Evolutionary conservation across 2,797 vertebrate species (phyloP).

Genomic region (Austrolebias charrua): DNA sequence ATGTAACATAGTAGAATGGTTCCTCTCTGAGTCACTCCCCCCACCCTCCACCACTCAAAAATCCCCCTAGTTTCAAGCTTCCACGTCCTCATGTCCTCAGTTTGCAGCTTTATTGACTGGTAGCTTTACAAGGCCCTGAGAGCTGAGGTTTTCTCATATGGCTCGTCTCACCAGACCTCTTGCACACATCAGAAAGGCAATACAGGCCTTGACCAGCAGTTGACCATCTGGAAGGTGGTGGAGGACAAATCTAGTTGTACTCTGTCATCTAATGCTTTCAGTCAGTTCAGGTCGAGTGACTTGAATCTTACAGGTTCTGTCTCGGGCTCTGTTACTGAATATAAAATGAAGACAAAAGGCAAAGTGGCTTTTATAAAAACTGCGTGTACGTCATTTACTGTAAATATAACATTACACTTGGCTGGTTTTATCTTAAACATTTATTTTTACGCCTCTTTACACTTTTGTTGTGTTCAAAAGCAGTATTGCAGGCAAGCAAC

Average conservation of each 20-base stretch:
- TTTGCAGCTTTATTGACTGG: constrained; percentile 56
- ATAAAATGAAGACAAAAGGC: constrained; percentile 16
- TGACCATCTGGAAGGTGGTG: constrained; percentile 33
- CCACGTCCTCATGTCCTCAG: constrained; percentile 54
- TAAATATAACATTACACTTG: neutral
- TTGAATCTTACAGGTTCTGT: constrained; percentile 33
- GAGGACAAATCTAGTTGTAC: constrained; percentile 43
- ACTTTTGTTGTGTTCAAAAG: neutral
- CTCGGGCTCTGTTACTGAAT: constrained; percentile 6
- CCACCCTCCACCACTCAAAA: constrained; percentile 25
- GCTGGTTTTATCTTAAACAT: neutral
- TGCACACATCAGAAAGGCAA: constrained; percentile 41
- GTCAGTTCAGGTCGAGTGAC: constrained; percentile 17
- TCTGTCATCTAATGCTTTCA: constrained; percentile 23
- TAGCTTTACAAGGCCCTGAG: constrained; percentile 39
- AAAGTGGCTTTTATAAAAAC: neutral
- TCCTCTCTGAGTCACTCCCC: constrained; percentile 50
- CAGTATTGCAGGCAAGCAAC: neutral
- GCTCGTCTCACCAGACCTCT: constrained; percentile 50
- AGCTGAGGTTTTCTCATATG: constrained; percentile 43
- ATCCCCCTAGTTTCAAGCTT: constrained; percentile 51
- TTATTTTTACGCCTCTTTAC: neutral
- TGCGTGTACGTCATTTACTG: neutral
- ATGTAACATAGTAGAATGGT: constrained; percentile 62
- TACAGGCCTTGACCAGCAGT: constrained; percentile 26